Percentiles rank a stretch among this genome's conserved stretches.
These are phyloP conservation scores for Ochotona curzoniae DNA, from an alignment of 2,113 vertebrate species.

Conservation along the genomic window DNA sequence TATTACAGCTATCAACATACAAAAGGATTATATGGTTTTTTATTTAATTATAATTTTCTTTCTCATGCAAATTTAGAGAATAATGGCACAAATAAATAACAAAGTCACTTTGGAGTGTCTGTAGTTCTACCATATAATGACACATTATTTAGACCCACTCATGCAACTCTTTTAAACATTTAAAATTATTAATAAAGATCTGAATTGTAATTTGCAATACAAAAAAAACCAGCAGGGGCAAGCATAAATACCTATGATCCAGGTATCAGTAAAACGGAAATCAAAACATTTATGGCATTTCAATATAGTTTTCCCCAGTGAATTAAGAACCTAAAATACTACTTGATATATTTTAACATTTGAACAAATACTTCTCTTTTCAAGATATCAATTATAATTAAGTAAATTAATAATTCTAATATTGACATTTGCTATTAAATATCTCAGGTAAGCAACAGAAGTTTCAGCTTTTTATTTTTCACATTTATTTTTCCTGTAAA, in stretches of 20 bases:
- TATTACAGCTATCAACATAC: conserved; percentile 64
- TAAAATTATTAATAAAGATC: conserved; percentile 72
- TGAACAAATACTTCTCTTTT: background rate
- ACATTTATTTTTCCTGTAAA: background rate
- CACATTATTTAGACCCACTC: conserved; percentile 77
- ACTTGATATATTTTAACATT: background rate
- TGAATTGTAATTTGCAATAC: conserved; percentile 69
- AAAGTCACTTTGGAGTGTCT: conserved; percentile 64
- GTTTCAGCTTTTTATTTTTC: background rate
- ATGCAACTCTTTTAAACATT: conserved; percentile 70
- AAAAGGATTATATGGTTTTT: conserved; percentile 70
- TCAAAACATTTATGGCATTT: conserved; percentile 31
- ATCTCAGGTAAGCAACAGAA: conserved; percentile 25
- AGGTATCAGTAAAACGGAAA: conserved; percentile 4
- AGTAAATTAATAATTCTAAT: background rate
- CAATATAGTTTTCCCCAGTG: conserved; percentile 32
- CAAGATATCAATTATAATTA: background rate
- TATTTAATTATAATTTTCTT: conserved; percentile 81
- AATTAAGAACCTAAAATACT: conserved; percentile 23
- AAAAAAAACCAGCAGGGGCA: conserved; percentile 43
- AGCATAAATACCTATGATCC: background rate
- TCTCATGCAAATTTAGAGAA: conserved; percentile 83
- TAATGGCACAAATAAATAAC: conserved; percentile 80
- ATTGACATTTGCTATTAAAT: background rate
- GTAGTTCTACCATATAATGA: conserved; percentile 75